Base-by-base conservation (phyloP, 2,797 vertebrate species). In the Chelmon rostratus region DNA sequence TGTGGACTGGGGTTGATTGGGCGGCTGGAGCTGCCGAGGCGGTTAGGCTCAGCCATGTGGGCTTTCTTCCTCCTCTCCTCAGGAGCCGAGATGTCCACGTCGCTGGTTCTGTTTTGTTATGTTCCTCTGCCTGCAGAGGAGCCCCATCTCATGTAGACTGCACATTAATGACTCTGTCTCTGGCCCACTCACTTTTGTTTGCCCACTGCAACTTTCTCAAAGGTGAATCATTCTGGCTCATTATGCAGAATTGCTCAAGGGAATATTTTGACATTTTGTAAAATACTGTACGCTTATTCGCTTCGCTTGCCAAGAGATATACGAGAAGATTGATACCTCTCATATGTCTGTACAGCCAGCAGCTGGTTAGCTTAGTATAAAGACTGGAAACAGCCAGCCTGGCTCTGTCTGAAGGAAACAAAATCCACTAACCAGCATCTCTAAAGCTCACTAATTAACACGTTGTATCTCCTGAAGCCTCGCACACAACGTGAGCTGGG, bases 11-110 rank as follows among this genome's bases (percentile, higher is more conserved):
- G 90, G 90, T 92, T 94, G 92, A 91, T 84, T 88, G 88, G 90
- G 87, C 88, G 86, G 86, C 80, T 77, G 84, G 83, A 89, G 88
- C 91, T 91, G 90, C 80, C 66, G 82, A 85, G 89, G 89, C 85
- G 87, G 88, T 92, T 87, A 86, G 92, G 89, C 90, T 92, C 83
- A 83, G 88, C 84, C 89, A 91, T 94, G 91, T 93, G 89, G 91
- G 92, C 90, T 94, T 93, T 94, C 89, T 88, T 88, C 86, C 84
- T 92, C 85, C 76, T 81, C 72, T 86, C 83, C 88, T 92, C 79
- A 54, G 86, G 89, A 93, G 89, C 85, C 81, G 64, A 86, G 73
- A 88, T 90, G 90, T 94, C 90, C 92, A 89, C 82, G 87, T 92
- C 42, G 82, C 89, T 88, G 73, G 80, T 88, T 90, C 87, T 90